Conservation (phyloP, 1,140 invertebrate genomes). For the Metaphire vulgaris region DNA sequence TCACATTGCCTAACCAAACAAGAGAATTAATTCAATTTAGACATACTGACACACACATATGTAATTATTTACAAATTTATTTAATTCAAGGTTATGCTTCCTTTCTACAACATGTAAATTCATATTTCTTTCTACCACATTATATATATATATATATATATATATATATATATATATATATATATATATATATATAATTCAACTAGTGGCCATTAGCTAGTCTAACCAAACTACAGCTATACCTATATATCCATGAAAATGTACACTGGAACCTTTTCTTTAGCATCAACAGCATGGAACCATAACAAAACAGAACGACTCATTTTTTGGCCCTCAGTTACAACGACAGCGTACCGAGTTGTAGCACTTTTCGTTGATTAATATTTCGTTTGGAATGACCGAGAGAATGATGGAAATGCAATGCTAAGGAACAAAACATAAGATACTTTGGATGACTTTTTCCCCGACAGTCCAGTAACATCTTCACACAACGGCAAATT, state of each 20-base stretch:
- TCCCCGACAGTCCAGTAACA: too few species aligned
- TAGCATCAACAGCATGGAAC: background rate
- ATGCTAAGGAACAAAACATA: background rate
- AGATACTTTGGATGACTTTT: background rate
- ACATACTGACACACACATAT: background rate
- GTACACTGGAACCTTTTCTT: conserved; percentile 2
- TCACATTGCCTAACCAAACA: too few species aligned
- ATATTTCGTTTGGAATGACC: background rate
- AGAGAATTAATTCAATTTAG: background rate
- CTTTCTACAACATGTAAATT: background rate
- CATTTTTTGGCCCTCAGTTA: background rate
- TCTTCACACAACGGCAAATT: background rate
- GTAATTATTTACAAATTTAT: background rate
- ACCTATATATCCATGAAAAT: background rate
- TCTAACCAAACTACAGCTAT: background rate
- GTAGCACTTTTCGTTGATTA: background rate
- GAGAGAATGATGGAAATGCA: background rate
- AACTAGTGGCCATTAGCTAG: background rate
- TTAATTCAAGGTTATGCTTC: background rate
- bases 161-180: background rate
- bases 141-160: background rate
- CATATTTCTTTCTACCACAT: background rate
- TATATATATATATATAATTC: background rate
- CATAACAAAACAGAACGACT: background rate
- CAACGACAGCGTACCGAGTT: background rate